Evolutionary conservation across 2,797 vertebrate species (phyloP).

Genomic region (Onychomys arenicola): DNA sequence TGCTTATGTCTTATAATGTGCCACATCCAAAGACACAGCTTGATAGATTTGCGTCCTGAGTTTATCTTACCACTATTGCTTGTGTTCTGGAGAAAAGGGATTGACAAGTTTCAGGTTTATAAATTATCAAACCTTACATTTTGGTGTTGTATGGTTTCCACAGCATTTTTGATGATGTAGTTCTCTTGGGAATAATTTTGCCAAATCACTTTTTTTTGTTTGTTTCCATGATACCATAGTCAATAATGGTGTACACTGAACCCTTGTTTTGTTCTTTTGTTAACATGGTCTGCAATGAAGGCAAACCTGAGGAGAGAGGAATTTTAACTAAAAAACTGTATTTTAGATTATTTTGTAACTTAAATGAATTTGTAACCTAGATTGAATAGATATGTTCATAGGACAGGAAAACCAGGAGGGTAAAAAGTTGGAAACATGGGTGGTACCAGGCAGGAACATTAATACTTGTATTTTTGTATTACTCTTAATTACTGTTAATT

Average conservation of each 20-base stretch:
- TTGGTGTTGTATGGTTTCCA: constrained; percentile 36
- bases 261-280: constrained; percentile 6
- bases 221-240: neutral
- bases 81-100: constrained; percentile 29
- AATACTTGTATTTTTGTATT: neutral
- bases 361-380: constrained; percentile 17
- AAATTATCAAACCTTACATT: constrained; percentile 42
- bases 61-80: constrained; percentile 22
- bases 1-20: neutral
- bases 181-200: constrained; percentile 48
- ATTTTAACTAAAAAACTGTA: constrained; percentile 42
- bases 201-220: constrained; percentile 22
- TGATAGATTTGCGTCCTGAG: constrained; percentile 22
- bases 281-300: constrained; percentile 23
- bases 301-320: constrained; percentile 15
- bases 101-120: constrained; percentile 35
- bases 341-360: constrained; percentile 44
- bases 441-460: neutral
- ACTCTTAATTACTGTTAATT: constrained; percentile 45
- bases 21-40: neutral
- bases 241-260: neutral
- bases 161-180: constrained; percentile 49
- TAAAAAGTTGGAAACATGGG: constrained; percentile 40
- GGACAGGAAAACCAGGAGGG: constrained; percentile 2
- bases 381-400: neutral